Conservation (phyloP, 2,797 vertebrate species). For the Micropoecilia bifurca region DNA sequence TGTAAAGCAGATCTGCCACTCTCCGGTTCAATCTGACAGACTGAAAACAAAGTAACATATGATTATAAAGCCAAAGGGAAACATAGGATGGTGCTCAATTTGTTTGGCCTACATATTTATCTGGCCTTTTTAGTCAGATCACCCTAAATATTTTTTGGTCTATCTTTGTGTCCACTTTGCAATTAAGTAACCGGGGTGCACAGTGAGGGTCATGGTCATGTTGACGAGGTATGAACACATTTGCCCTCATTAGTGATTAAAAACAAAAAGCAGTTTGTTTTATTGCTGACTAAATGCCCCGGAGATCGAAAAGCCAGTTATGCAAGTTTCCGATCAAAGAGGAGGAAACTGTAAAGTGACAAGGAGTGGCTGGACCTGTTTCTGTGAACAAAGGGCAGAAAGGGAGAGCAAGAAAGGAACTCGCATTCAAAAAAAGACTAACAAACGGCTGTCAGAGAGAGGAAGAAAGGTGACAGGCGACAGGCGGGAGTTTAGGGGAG, state of each 20-base stretch:
- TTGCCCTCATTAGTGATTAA: too few species aligned
- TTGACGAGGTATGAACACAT: background rate
- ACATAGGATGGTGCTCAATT: background rate
- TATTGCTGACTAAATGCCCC: conserved; percentile 6
- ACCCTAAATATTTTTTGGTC: background rate
- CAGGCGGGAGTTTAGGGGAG: background rate
- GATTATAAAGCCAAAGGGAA: background rate
- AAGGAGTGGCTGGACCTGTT: conserved; percentile 71
- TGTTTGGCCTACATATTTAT: background rate
- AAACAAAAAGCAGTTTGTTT: conserved; percentile 3
- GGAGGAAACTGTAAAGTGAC: conserved; percentile 44
- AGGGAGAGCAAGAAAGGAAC: conserved; percentile 23
- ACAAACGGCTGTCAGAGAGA: background rate
- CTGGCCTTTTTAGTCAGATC: background rate
- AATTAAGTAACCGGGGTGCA: background rate
- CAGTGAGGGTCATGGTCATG: background rate
- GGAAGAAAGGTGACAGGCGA: background rate
- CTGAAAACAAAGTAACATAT: background rate
- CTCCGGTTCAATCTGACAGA: background rate
- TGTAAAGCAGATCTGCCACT: background rate
- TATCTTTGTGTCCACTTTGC: background rate
- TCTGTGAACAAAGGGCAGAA: conserved; percentile 49
- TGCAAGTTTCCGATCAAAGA: conserved; percentile 63
- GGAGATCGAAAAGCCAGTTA: conserved; percentile 46
- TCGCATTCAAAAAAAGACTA: background rate